Percentiles rank a stretch among this genome's conserved stretches.
These are phyloP conservation scores for Diplogasteroides magnus DNA, from an alignment of 1,140 invertebrate genomes.

Conservation along the genomic window DNA sequence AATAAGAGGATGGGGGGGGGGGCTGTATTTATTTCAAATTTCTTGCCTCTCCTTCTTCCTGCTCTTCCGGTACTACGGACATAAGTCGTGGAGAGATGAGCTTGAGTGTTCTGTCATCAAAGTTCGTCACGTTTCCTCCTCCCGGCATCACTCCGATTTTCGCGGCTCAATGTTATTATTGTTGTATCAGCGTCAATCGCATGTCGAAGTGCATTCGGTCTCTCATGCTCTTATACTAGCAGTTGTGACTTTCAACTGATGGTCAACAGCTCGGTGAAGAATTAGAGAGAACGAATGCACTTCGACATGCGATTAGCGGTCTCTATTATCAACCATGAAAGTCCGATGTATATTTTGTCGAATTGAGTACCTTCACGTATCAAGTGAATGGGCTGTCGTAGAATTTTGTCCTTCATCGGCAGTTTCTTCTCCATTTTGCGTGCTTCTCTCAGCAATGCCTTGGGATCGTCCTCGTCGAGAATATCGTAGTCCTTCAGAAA, in stretches of 20 bases:
- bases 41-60: conserved; percentile 11
- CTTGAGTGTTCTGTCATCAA: conserved; percentile 35
- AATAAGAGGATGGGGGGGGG: no score
- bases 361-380: conserved; percentile 26
- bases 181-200: no score
- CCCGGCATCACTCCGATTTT: conserved; percentile 23
- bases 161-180: no score
- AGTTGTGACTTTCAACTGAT: no score
- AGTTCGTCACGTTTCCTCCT: conserved; percentile 23
- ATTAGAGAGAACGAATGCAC: background rate
- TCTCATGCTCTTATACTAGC: no score
- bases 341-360: no score
- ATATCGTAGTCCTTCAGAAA: background rate
- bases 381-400: conserved; percentile 11
- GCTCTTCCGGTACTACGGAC: conserved; percentile 31
- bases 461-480: conserved; percentile 10
- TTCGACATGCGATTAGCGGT: no score
- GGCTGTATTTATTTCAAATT: background rate
- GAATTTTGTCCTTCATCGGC: conserved; percentile 1
- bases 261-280: no score
- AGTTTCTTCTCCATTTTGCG: conserved; percentile 13
- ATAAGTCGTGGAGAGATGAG: conserved; percentile 31
- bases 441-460: conserved; percentile 15
- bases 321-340: no score
- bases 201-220: no score